phyloP scores from a whole-genome alignment of 2,888 invertebrate genomes.

The Synanthedon formicaeformis region DNA sequence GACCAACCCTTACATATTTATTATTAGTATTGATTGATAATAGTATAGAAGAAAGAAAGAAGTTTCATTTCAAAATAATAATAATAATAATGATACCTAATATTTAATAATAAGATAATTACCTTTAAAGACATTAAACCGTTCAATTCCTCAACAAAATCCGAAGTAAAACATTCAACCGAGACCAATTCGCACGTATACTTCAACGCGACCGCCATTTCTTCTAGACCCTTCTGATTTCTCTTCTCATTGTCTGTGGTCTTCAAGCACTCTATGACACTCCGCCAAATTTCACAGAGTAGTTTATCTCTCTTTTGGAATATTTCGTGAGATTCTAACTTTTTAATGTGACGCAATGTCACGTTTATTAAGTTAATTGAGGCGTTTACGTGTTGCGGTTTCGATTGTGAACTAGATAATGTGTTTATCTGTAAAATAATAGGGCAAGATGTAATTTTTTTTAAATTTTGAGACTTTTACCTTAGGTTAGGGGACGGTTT shows the following conservation, averaged over 20 bases:
- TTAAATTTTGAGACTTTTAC: too few species aligned
- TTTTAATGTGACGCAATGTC: slow-evolving; percentile 42
- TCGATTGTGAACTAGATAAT: slow-evolving; percentile 30
- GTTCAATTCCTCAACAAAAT: slow-evolving; percentile 36
- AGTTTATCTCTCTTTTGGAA: slow-evolving; percentile 44
- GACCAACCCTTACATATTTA: too few species aligned
- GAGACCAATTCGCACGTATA: slow-evolving; percentile 45
- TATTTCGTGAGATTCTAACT: slow-evolving; percentile 39
- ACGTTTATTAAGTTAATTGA: slow-evolving; percentile 45
- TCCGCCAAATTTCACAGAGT: slow-evolving; percentile 39
- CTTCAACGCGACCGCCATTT: slow-evolving; percentile 34
- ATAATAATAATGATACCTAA: too few species aligned
- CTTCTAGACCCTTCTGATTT: slow-evolving; percentile 29
- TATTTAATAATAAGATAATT: too few species aligned
- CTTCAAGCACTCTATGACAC: slow-evolving; percentile 29
- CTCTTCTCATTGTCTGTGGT: slow-evolving; percentile 17
- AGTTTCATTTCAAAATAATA: too few species aligned
- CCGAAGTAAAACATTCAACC: slow-evolving; percentile 34
- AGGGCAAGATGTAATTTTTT: too few species aligned
- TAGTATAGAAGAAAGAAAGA: too few species aligned
- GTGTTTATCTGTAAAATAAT: slow-evolving; percentile 37
- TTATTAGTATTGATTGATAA: too few species aligned
- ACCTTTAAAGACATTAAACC: slow-evolving; percentile 23
- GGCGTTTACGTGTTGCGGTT: slow-evolving; percentile 37
- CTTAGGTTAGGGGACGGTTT: too few species aligned